These are phyloP conservation scores for Physella acuta DNA, from an alignment of 1,140 invertebrate species.

Conservation along the genomic window DNA sequence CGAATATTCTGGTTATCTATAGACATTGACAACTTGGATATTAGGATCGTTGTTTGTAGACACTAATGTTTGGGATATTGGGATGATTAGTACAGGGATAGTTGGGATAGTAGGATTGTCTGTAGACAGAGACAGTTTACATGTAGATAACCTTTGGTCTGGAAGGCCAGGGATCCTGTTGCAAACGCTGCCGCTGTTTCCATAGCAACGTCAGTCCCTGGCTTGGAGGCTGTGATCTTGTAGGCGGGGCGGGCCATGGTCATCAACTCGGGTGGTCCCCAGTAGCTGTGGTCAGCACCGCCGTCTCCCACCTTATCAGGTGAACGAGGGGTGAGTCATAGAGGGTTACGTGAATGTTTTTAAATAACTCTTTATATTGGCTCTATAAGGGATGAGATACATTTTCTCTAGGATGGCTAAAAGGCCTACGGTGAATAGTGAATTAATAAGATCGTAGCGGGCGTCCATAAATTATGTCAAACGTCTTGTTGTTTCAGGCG, in stretches of 20 bases:
- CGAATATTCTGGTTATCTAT: neutral
- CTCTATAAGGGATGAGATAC: too few relatives aligned
- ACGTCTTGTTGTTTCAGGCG: too few relatives aligned
- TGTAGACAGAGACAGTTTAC: neutral
- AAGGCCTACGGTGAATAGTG: too few relatives aligned
- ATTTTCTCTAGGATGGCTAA: too few relatives aligned
- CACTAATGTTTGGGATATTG: neutral
- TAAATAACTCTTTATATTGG: too few relatives aligned
- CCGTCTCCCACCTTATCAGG: conserved; percentile 48
- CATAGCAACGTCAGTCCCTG: conserved; percentile 68
- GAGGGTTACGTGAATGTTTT: too few relatives aligned
- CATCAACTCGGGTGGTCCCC: conserved; percentile 62
- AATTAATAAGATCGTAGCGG: too few relatives aligned
- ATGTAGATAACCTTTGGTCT: conserved; percentile 41
- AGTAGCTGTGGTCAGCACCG: conserved; percentile 34
- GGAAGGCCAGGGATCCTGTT: conserved; percentile 63
- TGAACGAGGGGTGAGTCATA: too few relatives aligned
- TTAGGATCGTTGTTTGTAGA: neutral
- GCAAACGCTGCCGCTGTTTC: conserved; percentile 68
- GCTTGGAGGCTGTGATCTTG: conserved; percentile 64
- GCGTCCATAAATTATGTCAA: too few relatives aligned
- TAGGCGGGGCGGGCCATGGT: conserved; percentile 66
- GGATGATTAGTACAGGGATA: neutral
- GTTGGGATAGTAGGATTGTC: neutral
- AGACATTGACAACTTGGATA: neutral